These are phyloP conservation scores for Drosophila phalerata DNA, from an alignment of 2,888 invertebrate genomes.

Conservation along the genomic window DNA sequence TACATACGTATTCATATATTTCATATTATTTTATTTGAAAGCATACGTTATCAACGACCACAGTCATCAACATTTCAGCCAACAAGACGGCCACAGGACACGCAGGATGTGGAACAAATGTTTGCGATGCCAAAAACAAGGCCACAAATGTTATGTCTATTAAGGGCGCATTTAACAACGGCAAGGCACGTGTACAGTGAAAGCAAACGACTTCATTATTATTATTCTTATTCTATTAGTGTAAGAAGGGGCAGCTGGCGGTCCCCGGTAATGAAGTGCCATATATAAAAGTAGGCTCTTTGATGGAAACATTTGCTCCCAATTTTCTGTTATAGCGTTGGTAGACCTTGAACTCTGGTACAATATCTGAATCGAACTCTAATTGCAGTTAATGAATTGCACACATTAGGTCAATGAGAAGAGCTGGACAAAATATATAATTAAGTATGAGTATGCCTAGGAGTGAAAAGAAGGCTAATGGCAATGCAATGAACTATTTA, in stretches of 20 bases:
- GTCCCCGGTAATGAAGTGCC: conserved; percentile 65
- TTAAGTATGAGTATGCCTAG: conserved; percentile 31
- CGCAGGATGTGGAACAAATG: conserved; percentile 35
- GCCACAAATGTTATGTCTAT: conserved; percentile 69
- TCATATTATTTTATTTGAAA: conserved; percentile 21
- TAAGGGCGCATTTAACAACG: conserved; percentile 67
- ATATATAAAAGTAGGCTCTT: conserved; percentile 43
- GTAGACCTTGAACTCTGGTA: conserved; percentile 62
- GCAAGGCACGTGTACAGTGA: conserved; percentile 66
- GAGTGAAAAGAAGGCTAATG: conserved; percentile 53
- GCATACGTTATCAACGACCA: conserved; percentile 21
- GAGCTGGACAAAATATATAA: conserved; percentile 18
- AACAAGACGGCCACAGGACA: conserved; percentile 21
- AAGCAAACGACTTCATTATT: conserved; percentile 75
- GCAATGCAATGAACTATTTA: conserved; percentile 63
- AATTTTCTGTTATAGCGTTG: conserved; percentile 8
- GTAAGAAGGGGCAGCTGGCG: conserved; percentile 1
- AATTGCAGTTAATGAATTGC: conserved; percentile 75
- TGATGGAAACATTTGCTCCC: conserved; percentile 33
- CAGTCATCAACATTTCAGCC: conserved; percentile 39
- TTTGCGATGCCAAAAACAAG: conserved; percentile 58
- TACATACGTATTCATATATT: conserved; percentile 14
- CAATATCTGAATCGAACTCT: conserved; percentile 69
- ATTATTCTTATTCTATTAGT: conserved; percentile 66
- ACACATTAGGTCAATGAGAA: conserved; percentile 66